These are phyloP conservation scores for Sebastes oblongus DNA, from an alignment of 2,797 vertebrate species.

Conservation along the genomic window DNA sequence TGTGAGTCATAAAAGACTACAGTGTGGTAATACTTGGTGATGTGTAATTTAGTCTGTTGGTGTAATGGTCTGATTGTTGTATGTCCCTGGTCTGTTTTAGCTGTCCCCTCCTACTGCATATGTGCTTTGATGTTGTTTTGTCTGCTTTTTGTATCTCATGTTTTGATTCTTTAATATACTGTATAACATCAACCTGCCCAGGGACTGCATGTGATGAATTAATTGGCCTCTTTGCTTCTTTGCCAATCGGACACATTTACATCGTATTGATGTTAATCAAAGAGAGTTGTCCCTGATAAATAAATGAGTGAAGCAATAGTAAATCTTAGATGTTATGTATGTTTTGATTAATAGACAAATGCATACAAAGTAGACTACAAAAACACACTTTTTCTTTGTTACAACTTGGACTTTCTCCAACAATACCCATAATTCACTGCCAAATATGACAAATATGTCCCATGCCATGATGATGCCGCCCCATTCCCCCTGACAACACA, in stretches of 20 bases:
- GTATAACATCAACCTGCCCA: background rate
- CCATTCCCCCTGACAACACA: background rate
- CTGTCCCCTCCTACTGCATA: background rate
- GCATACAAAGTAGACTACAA: background rate
- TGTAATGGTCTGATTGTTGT: background rate
- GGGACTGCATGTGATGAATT: background rate
- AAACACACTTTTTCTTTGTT: background rate
- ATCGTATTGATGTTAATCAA: slow-evolving; percentile 1
- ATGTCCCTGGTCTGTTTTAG: background rate
- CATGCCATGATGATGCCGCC: background rate
- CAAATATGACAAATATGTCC: background rate
- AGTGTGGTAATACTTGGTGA: background rate
- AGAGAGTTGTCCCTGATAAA: background rate
- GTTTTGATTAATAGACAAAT: background rate
- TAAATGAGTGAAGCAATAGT: background rate
- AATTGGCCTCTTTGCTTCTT: background rate
- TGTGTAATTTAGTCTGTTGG: background rate
- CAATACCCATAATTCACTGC: background rate
- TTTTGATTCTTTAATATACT: background rate
- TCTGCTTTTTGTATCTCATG: background rate
- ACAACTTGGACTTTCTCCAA: background rate
- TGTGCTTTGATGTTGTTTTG: background rate
- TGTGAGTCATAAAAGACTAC: background rate
- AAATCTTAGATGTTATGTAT: background rate
- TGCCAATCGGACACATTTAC: background rate